A percentile compares a stretch with the other conserved stretches of the same genome.
These are phyloP conservation scores for Zosterops japonicus DNA, from an alignment of 2,113 vertebrate species.

Conservation along the genomic window DNA sequence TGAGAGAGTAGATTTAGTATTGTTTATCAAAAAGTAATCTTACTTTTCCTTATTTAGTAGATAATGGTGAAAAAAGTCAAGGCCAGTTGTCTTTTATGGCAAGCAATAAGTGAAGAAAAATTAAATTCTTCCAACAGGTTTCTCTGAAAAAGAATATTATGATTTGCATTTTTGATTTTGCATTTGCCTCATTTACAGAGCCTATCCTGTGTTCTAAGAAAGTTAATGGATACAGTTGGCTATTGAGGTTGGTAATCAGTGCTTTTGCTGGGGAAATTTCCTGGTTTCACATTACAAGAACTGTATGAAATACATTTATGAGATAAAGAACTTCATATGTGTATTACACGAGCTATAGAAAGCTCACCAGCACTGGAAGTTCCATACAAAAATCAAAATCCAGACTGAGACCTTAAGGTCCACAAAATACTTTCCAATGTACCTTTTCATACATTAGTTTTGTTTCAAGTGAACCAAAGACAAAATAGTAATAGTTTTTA, in stretches of 20 bases:
- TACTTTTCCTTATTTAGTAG: background rate
- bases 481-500: background rate
- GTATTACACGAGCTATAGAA: background rate
- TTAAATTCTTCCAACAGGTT: background rate
- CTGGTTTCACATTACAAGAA: background rate
- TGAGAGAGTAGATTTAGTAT: background rate
- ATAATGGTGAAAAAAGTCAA: background rate
- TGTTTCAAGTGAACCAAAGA: background rate
- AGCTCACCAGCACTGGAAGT: background rate
- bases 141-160: background rate
- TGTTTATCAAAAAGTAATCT: background rate
- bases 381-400: background rate
- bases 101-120: background rate
- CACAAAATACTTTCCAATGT: background rate
- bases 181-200: background rate
- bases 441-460: background rate
- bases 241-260: background rate
- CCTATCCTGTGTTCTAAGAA: background rate
- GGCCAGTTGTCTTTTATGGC: background rate
- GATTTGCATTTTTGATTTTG: background rate
- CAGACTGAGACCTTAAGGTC: background rate
- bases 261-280: background rate
- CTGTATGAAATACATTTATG: background rate
- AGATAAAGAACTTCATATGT: background rate
- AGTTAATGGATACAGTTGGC: background rate